Evolutionary conservation across 2,113 vertebrate species (phyloP).

Genomic region (Panthera leo): DNA sequence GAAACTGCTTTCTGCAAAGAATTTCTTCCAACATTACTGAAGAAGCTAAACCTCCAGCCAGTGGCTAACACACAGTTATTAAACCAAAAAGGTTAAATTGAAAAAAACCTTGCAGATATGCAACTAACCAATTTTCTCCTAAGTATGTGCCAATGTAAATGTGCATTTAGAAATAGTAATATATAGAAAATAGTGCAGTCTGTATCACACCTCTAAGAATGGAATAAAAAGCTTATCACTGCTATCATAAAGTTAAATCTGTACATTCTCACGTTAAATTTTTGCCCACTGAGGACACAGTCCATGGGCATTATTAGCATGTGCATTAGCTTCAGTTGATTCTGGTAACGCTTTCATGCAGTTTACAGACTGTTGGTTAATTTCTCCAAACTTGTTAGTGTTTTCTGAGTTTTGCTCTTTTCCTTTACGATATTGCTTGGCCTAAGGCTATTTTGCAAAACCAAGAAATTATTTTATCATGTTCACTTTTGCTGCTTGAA

Average conservation of each 20-base stretch:
- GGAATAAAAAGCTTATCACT: not conserved
- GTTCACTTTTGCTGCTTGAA: not conserved
- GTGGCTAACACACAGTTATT: not conserved
- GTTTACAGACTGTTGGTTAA: not conserved
- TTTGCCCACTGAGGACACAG: not conserved
- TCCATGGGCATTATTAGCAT: not conserved
- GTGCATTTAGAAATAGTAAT: not conserved
- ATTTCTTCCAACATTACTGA: not conserved
- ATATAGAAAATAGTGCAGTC: not conserved
- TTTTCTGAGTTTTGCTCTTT: not conserved
- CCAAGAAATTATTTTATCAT: conserved; percentile 31
- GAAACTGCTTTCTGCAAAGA: not conserved
- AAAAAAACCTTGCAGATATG: not conserved
- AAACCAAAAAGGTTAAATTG: not conserved
- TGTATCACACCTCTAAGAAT: not conserved
- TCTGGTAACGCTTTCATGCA: not conserved
- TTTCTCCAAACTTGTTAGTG: conserved; percentile 15
- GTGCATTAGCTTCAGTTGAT: not conserved
- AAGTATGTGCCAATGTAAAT: not conserved
- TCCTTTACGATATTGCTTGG: not conserved
- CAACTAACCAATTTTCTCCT: not conserved
- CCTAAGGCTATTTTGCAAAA: not conserved
- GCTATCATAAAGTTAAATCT: not conserved
- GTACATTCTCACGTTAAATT: not conserved
- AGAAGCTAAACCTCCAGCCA: not conserved